Base-by-base conservation (phyloP, 2,888 invertebrate genomes). In the Troides helena region DNA sequence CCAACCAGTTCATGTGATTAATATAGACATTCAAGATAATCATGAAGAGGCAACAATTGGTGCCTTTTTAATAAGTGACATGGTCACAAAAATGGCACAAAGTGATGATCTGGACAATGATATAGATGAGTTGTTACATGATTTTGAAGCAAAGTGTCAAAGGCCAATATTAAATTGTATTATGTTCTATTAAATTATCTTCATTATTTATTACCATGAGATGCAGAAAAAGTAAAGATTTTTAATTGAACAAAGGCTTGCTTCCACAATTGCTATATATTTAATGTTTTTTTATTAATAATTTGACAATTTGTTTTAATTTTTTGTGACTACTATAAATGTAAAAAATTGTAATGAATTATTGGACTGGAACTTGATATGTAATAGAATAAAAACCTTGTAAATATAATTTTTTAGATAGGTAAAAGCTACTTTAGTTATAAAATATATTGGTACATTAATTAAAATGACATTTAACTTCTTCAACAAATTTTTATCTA, bases 11-110 rank as follows among this genome's bases (percentile, higher is more conserved):
- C 99, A 99, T 93, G 95, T 99, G 60, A 96, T 99, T 69, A 99
- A 99, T 87, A 96, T 99, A 77, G 99, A 99, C 85, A 99, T 99
- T 79, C 98, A 98, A 86, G 99, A 99, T 92, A 99, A 99, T 90
- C 98, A 99, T 76, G 99, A 99, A 87, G 99, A 99, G 89, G 99
- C 99, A 0, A 98, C 99, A 4, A 96, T 99, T 82, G 99, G 99
- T 75, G 99, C 99, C 53, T 99, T 99, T 92, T 94, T 99, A 78
- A 99, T 99, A 76, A 98, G 98, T 89, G 99, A 99, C 89, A 95
- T 99, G 92, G 97, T 98, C 76, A 95, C 96, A 69, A 95, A 97
- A 95, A 94, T 99, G 93, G 95, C 97, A 21, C 95, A 96, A 84
- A 96, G 96, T 80, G 96, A 97, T 71, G 99, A 99, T 86, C 91